These are phyloP conservation scores for Bombus huntii DNA, from an alignment of 1,140 invertebrate species.

Conservation along the genomic window DNA sequence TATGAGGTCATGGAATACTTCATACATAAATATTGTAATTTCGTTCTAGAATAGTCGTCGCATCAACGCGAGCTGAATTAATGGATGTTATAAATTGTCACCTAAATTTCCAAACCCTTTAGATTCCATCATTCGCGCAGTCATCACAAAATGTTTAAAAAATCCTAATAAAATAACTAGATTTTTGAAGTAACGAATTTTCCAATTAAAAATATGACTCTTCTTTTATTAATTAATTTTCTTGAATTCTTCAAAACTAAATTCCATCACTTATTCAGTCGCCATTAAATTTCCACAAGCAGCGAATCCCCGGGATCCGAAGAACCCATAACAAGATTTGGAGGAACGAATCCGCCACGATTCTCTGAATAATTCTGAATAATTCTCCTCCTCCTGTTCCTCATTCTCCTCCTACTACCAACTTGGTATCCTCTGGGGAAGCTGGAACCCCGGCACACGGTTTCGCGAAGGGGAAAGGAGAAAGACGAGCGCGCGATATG, in stretches of 20 bases:
- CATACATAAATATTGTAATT: too few species aligned
- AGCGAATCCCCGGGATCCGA: background rate
- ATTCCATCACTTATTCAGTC: background rate
- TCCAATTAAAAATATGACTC: background rate
- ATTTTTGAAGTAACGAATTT: background rate
- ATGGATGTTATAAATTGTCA: too few species aligned
- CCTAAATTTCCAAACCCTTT: background rate
- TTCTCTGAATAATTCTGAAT: constrained; percentile 14
- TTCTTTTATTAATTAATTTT: background rate
- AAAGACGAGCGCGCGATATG: constrained; percentile 56
- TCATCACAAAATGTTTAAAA: fast-evolving
- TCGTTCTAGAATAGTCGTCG: too few species aligned
- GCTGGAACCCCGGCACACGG: constrained; percentile 6
- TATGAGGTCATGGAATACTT: too few species aligned
- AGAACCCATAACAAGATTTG: background rate
- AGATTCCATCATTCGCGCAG: background rate
- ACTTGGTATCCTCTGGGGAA: constrained; percentile 8
- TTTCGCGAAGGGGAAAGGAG: constrained; percentile 6
- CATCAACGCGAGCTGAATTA: too few species aligned
- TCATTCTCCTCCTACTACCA: background rate
- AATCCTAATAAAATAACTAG: background rate
- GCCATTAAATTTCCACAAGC: background rate
- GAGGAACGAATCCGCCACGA: background rate
- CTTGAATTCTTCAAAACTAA: background rate
- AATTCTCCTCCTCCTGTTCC: constrained; percentile 1